Conservation (phyloP, 64 coral and sea anemone species). For the Montipora efflorescens region DNA sequence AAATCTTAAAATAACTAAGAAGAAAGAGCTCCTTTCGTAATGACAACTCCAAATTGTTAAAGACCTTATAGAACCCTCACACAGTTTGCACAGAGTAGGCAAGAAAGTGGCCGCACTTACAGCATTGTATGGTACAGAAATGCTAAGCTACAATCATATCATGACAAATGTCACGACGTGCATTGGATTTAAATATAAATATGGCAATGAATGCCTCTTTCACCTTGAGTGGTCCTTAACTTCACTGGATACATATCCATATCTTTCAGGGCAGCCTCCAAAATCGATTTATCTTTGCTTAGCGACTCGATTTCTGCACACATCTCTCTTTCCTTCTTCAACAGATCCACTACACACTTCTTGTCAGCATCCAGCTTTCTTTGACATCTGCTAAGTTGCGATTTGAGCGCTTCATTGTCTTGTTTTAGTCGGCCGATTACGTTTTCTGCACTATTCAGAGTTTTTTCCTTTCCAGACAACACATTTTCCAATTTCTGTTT, state of each 20-base stretch:
- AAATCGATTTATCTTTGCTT: slow-evolving; percentile 45
- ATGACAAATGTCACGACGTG: too few relatives aligned
- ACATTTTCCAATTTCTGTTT: slow-evolving; percentile 47
- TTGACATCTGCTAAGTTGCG: not conserved
- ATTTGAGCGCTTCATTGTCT: slow-evolving; percentile 20
- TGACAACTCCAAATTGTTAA: too few relatives aligned
- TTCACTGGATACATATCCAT: slow-evolving; percentile 57
- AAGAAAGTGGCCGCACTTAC: too few relatives aligned
- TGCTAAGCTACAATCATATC: too few relatives aligned
- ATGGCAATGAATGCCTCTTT: not conserved
- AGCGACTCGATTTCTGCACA: not conserved
- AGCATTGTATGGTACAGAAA: too few relatives aligned
- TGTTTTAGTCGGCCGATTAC: slow-evolving; percentile 1
- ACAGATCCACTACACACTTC: slow-evolving; percentile 28
- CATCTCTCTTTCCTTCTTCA: slow-evolving; percentile 16
- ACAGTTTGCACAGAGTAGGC: too few relatives aligned
- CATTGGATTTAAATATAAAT: not conserved
- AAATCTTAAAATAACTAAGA: too few relatives aligned
- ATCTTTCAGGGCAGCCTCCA: slow-evolving; percentile 48
- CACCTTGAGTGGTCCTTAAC: slow-evolving; percentile 16
- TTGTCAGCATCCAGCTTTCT: slow-evolving; percentile 25
- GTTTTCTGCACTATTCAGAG: slow-evolving; percentile 1
- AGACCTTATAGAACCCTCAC: too few relatives aligned
- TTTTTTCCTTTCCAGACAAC: slow-evolving; percentile 38
- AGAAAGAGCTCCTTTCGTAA: too few relatives aligned